phyloP scores from a whole-genome alignment of 2,797 vertebrate species.

The Buceros bicornis region DNA sequence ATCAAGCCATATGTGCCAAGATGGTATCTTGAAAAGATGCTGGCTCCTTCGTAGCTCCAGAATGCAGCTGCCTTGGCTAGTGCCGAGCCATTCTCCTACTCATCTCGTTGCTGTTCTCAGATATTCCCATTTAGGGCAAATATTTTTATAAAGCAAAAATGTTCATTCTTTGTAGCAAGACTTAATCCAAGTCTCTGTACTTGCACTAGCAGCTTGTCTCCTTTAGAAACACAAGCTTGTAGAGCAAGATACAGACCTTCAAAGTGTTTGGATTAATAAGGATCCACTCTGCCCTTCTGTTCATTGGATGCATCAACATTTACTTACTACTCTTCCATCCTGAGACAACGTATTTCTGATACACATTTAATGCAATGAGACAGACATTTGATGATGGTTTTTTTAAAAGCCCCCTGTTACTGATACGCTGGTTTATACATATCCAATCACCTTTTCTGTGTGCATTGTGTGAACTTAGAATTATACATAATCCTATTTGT shows the following conservation, averaged over 20 bases:
- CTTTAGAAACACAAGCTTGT: background rate
- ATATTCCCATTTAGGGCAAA: background rate
- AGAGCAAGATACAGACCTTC: background rate
- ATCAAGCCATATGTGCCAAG: accelerated
- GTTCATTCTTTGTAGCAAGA: background rate
- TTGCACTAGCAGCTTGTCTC: background rate
- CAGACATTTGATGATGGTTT: background rate
- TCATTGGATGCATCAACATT: background rate
- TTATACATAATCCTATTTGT: background rate
- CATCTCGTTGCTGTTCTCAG: background rate
- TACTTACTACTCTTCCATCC: background rate
- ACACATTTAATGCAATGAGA: background rate
- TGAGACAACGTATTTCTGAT: background rate
- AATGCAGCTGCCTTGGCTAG: background rate
- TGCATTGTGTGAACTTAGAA: background rate
- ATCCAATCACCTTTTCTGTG: background rate
- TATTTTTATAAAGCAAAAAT: background rate
- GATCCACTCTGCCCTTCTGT: background rate
- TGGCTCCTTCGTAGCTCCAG: background rate
- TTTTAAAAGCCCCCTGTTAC: background rate
- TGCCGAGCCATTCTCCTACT: background rate
- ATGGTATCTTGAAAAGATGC: background rate
- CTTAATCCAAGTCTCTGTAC: background rate
- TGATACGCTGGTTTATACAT: background rate
- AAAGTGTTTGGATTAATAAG: background rate